phyloP scores from a whole-genome alignment of 2,888 invertebrate species.

The Brachypterus glaber region DNA sequence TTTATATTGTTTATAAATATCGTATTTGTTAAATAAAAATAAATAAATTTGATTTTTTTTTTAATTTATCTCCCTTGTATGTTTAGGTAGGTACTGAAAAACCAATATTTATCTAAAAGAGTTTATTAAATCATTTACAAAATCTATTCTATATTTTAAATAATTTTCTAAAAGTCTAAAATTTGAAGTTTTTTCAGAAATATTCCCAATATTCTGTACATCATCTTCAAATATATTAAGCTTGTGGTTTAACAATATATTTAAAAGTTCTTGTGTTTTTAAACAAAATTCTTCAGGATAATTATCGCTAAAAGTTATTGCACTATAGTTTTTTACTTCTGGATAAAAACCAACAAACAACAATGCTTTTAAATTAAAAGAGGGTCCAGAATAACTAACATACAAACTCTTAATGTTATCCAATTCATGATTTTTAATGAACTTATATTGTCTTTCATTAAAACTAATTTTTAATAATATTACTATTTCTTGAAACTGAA shows the following conservation, averaged over 20 bases:
- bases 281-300: constrained; percentile 23
- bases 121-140: constrained; percentile 1
- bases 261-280: neutral
- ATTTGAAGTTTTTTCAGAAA: neutral
- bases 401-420: constrained; percentile 48
- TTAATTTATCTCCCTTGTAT: too few relatives aligned
- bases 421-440: constrained; percentile 53
- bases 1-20: too few relatives aligned
- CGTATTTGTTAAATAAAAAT: too few relatives aligned
- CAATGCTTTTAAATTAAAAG: constrained; percentile 51
- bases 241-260: constrained; percentile 11
- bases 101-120: too few relatives aligned
- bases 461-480: constrained; percentile 21
- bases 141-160: constrained; percentile 1
- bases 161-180: neutral
- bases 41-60: too few relatives aligned
- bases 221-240: constrained; percentile 3
- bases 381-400: constrained; percentile 52
- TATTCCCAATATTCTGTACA: neutral
- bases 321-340: constrained; percentile 18
- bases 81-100: too few relatives aligned
- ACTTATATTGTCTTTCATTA: constrained; percentile 44
- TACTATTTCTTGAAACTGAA: constrained; percentile 23
- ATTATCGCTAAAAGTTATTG: constrained; percentile 22
- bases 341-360: constrained; percentile 27